Percentiles rank a stretch among this genome's conserved stretches.
Evolutionary conservation across 2,888 invertebrate genomes (phyloP).

Genomic region (Eupithecia subfuscata): DNA sequence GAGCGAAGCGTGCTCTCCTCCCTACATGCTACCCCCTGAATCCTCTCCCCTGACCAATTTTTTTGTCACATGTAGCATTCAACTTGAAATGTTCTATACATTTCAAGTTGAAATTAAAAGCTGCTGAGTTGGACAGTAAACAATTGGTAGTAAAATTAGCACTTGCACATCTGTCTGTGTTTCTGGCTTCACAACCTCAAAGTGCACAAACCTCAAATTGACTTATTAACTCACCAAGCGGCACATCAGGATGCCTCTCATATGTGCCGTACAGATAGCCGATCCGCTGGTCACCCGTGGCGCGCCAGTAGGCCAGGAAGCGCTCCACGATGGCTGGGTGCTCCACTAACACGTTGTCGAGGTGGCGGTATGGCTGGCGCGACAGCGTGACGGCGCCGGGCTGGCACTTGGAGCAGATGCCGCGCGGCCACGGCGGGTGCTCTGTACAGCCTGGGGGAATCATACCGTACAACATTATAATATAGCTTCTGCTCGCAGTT

Average conservation of each 20-base stretch:
- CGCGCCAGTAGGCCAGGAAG: constrained; percentile 98
- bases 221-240: constrained; percentile 51
- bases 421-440: constrained; percentile 99
- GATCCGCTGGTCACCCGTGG: constrained; percentile 95
- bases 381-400: constrained; percentile 98
- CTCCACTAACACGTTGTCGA: constrained; percentile 98
- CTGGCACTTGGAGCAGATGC: constrained; percentile 99
- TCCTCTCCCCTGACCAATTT: too few relatives aligned
- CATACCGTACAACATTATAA: neutral
- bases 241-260: constrained; percentile 90
- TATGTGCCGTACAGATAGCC: constrained; percentile 97
- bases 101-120: too few relatives aligned
- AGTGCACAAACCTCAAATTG: too few relatives aligned
- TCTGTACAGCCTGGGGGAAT: constrained; percentile 89
- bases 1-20: too few relatives aligned
- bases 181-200: too few relatives aligned
- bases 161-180: neutral
- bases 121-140: too few relatives aligned
- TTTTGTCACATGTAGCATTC: too few relatives aligned
- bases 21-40: too few relatives aligned
- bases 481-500: too few relatives aligned
- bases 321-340: constrained; percentile 97
- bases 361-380: constrained; percentile 96
- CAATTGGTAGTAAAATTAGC: too few relatives aligned
- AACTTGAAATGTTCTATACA: too few relatives aligned